Conservation (phyloP, 2,113 vertebrate genomes). For the Anarrhichthys ocellatus region DNA sequence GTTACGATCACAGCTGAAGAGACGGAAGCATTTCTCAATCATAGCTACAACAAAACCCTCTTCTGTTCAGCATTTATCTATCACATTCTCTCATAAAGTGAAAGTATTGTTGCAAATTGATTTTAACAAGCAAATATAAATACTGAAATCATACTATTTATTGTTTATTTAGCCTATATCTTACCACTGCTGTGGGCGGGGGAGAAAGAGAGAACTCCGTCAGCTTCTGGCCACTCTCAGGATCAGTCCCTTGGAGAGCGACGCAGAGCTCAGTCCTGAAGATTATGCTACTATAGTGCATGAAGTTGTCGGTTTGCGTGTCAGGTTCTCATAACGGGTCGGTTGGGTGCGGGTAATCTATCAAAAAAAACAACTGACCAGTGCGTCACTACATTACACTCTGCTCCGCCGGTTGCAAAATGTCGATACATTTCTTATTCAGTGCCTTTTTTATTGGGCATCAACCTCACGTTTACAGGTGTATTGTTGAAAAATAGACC, state of each 20-base stretch:
- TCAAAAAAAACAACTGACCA: neutral
- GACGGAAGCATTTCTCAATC: slow-evolving; percentile 27
- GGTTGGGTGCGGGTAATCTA: neutral
- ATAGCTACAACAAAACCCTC: neutral
- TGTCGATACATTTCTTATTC: neutral
- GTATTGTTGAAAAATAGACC: neutral
- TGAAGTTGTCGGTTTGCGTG: neutral
- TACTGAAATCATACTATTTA: slow-evolving; percentile 3
- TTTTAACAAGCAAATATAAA: slow-evolving; percentile 27
- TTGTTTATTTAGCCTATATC: neutral
- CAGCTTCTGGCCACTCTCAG: neutral
- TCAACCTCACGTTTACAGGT: neutral
- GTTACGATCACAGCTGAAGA: slow-evolving; percentile 27
- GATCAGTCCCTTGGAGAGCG: neutral
- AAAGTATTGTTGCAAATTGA: slow-evolving; percentile 12
- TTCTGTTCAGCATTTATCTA: slow-evolving; percentile 21
- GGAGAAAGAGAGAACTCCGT: neutral
- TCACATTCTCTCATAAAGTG: neutral
- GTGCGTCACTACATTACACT: neutral
- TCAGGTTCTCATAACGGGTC: neutral
- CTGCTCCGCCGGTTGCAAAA: neutral
- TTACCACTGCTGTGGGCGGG: neutral
- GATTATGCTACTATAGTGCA: neutral
- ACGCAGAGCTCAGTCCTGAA: neutral
- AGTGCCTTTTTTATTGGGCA: neutral